Conservation (phyloP, 1,140 invertebrate species). For the Neodiprion virginianus region DNA sequence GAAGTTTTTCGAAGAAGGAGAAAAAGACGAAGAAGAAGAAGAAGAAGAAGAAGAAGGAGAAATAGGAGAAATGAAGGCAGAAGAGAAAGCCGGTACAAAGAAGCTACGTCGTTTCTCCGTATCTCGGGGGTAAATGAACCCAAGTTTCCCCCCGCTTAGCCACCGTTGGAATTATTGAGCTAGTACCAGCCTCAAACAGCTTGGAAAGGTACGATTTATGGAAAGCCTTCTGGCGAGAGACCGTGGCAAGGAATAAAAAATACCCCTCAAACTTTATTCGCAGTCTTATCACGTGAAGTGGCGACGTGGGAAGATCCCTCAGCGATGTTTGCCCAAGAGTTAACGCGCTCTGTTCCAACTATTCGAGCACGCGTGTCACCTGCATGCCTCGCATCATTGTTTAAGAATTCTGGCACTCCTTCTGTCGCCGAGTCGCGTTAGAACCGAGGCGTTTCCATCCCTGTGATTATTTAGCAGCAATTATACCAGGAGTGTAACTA, state of each 20-base stretch:
- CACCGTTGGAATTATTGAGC: background rate
- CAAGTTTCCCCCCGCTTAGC: background rate
- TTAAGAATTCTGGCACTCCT: no score
- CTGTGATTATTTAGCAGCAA: background rate
- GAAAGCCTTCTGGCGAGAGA: background rate
- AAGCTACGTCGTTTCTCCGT: background rate
- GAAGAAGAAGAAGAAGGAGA: no score
- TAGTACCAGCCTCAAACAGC: background rate
- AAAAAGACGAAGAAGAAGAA: background rate
- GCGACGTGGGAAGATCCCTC: no score
- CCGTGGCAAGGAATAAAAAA: background rate
- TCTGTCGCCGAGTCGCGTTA: no score
- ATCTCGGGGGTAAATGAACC: conserved; percentile 1
- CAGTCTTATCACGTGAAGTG: no score
- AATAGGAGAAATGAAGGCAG: background rate
- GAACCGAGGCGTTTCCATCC: background rate
- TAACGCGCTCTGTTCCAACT: no score
- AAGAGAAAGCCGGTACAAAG: background rate
- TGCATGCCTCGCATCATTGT: no score
- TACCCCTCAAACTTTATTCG: no score
- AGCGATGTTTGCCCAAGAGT: background rate
- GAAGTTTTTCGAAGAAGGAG: background rate
- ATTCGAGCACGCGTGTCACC: no score
- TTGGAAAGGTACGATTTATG: background rate
- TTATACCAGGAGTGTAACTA: background rate